Evolutionary conservation across 2,797 vertebrate species (phyloP), one percentile per base, ranked within the genome.

Genomic region (Catharus ustulatus): DNA sequence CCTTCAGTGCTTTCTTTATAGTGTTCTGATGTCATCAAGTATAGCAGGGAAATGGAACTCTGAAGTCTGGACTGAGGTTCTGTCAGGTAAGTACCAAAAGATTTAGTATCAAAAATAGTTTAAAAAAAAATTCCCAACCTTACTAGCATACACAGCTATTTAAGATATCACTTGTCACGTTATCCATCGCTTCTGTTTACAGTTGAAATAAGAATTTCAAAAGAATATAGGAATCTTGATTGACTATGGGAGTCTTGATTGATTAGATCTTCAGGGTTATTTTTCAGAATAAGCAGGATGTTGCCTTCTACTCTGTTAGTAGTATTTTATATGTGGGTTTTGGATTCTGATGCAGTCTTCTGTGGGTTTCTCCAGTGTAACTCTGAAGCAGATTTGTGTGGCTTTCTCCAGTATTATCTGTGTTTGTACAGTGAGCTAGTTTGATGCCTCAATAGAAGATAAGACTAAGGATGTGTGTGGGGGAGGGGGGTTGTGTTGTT

Each of bases 401-500:
- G 42, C 15, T 90, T 76, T 64, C 13, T 86, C 46, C 36, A 26
- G 0, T 59, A 21, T 34, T 80, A 13, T 1, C 48, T 76, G 23
- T 10, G 38, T 77, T 23, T n/a, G 2, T 48, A 22, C 0, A 5
- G 10, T 78, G 54, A 36, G 42, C 29, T 81, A 15, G 5, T 84
- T 74, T 55, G n/a, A 15, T 74, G 34, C 15, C 29, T 72, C 42
- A 38, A 42, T 55, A 81, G 69, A 52, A 62, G 48, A 72, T 52
- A 51, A 57, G 24, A 43, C 23, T 27, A 34, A 69, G 48, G 27
- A 15, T 72, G 9, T 11, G 26, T 29, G 3, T 8, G n/a, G n/a
- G n/a, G 10, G 11, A 9, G 2, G 3, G 4, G 2, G 1, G 0
- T 52, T 15, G 13, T 10, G 1, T 45, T 45, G 27, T 61, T 67